Evolutionary conservation across 1,140 invertebrate species (phyloP), one percentile per base, ranked within the genome.

Genomic region (Chironomus striatipennis): DNA sequence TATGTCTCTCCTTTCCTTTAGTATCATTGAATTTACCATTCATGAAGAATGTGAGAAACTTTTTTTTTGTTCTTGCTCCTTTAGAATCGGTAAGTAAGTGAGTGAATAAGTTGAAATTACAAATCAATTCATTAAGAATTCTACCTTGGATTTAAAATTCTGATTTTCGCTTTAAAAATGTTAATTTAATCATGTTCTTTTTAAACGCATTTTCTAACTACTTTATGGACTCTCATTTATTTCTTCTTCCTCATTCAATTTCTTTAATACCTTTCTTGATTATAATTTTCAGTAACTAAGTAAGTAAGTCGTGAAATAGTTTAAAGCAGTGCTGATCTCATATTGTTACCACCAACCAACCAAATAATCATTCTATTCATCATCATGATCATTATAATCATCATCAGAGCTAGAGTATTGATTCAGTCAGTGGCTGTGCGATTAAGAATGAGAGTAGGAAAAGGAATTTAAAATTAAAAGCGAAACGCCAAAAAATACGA

Each of bases 91-190:
- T 57, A 57, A 57, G n/a, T 57, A 57, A 57, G 10, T n/a, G 47
- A 57, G 47, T 57, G 47, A 57, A n/a, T 57, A 15, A 57, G 47
- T 57, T 57, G 24, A 57, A 57, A 57, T 57, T 57, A 57, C 47
- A 57, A 57, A 57, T 57, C 47, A 57, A 57, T 57, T 57, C 47
- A 57, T 57, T 57, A n/a, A 57, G 15, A 57, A 57, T 57, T 57
- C 47, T 57, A n/a, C n/a, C 12, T 12, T 57, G 47, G 5, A 57
- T 57, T 57, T 57, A 5, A 57, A 57, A n/a, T 57, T 57, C 47
- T 57, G 47, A 57, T 57, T 57, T 57, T 57, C 47, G 47, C 47
- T 57, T 57, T 57, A 57, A 57, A 57, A 57, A 57, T 57, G 47
- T n/a, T 57, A 57, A 57, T 57, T n/a, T 12, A n/a, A 57, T n/a